phyloP scores from a whole-genome alignment of 2,888 invertebrate species.

The Halictus quadricinctus region DNA sequence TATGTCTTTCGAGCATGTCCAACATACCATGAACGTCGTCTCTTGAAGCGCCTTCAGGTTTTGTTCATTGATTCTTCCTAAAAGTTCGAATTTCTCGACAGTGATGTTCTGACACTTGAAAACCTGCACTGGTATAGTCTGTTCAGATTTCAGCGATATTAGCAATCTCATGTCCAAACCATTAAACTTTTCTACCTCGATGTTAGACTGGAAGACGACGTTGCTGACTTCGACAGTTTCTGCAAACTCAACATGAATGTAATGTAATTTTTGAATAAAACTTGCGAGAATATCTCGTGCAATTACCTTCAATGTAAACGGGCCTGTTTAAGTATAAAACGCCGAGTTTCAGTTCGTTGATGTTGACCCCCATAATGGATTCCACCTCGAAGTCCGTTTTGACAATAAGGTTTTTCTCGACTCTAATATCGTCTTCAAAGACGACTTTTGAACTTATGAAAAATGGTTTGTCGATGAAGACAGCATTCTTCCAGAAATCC shows the following conservation, averaged over 20 bases:
- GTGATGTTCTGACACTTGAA: slow-evolving; percentile 80
- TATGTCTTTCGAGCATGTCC: no score
- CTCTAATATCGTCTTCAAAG: slow-evolving; percentile 65
- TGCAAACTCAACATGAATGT: slow-evolving; percentile 65
- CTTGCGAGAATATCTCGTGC: no score
- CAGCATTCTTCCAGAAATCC: slow-evolving; percentile 67
- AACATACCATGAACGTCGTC: slow-evolving; percentile 84
- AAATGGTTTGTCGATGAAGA: slow-evolving; percentile 67
- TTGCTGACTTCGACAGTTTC: slow-evolving; percentile 81
- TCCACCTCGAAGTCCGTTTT: slow-evolving; percentile 56
- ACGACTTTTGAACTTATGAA: slow-evolving; percentile 59
- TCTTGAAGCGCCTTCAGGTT: slow-evolving; percentile 82
- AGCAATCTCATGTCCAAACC: slow-evolving; percentile 81
- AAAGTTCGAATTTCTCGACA: slow-evolving; percentile 64
- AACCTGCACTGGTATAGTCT: slow-evolving; percentile 79
- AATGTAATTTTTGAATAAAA: background rate
- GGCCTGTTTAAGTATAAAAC: slow-evolving; percentile 68
- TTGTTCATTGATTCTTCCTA: slow-evolving; percentile 81
- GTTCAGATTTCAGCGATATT: slow-evolving; percentile 83
- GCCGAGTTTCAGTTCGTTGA: slow-evolving; percentile 63
- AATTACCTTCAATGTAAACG: slow-evolving; percentile 64
- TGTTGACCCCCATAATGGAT: slow-evolving; percentile 67
- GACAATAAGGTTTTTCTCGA: slow-evolving; percentile 65
- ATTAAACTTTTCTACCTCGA: slow-evolving; percentile 82
- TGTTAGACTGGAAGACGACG: slow-evolving; percentile 81